phyloP scores from a whole-genome alignment of 2,888 invertebrate species.

The Priapulus caudatus region DNA sequence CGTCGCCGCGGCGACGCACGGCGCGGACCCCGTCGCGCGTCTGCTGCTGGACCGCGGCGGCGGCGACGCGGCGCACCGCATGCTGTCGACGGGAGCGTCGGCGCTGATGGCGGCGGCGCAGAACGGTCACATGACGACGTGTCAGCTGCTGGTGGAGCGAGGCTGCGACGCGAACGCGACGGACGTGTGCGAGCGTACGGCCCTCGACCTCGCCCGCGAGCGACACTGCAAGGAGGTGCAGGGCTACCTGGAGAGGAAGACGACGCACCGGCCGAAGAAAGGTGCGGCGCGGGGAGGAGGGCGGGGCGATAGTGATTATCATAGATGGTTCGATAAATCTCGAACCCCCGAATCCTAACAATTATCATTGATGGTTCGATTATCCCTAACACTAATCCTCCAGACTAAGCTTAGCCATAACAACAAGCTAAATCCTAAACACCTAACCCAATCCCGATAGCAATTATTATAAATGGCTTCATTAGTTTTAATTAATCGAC shows the following conservation, averaged over 20 bases:
- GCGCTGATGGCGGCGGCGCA: constrained; percentile 39
- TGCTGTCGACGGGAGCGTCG: constrained; percentile 34
- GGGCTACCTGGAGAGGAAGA: constrained; percentile 36
- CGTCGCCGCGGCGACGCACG: constrained; percentile 35
- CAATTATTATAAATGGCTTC: no score
- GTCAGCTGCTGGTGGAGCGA: constrained; percentile 37
- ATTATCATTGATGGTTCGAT: no score
- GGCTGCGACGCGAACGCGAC: constrained; percentile 37
- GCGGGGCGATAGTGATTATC: no score
- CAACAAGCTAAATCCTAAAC: no score
- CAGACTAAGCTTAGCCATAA: no score
- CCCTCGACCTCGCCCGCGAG: constrained; percentile 35
- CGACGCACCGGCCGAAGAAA: constrained; percentile 33
- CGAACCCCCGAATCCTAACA: no score
- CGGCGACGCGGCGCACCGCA: constrained; percentile 34
- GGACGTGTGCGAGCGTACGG: constrained; percentile 36
- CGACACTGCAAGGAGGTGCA: constrained; percentile 32
- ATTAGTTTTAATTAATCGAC: no score
- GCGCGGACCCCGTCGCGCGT: constrained; percentile 36
- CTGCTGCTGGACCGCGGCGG: constrained; percentile 35
- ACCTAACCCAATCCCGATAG: no score
- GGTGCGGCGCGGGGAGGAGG: no score
- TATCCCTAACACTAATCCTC: no score
- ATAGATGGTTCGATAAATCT: no score
- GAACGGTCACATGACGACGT: constrained; percentile 39